Base-by-base conservation (phyloP, 1,140 invertebrate genomes). In the Phortica variegata region DNA sequence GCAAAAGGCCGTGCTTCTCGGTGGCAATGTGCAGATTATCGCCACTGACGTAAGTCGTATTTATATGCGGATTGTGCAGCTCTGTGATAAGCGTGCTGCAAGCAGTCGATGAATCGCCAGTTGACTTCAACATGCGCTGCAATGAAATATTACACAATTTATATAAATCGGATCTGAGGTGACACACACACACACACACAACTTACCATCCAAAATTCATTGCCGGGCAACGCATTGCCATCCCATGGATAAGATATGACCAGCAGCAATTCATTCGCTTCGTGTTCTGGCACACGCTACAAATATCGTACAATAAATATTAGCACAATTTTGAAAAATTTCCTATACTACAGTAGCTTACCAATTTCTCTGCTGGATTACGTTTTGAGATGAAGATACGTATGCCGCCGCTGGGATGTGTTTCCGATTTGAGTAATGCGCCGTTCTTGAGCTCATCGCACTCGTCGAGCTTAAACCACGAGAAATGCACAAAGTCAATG, bases 241-340 rank as follows among this genome's bases (percentile, higher is more conserved):
- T 87, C 85, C 81, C 84, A 85, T 3, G 85, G 82, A 56, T 86
- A 87, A 2, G 82, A 85, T 8, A 85, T 80, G 2, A 87, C 79
- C 5, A 86, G 49, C 31, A 74, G 38, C 52, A 69, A 2, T 54
- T 34, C 3, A 15, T 50, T 6, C 52, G 49, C 33, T 65, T 54
- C 1, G 53, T 52, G 41, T 43, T 40, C 16, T n/a, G 3, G 38
- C 19, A 26, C 10, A 10, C 23, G 23, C 23, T 26, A 10, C 23
- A n/a, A n/a, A n/a, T n/a, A n/a, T n/a, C n/a, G n/a, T 31, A 31
- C 7, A 31, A 31, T 8, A 8, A 31, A 31, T 8, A 31, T 7
- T 31, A 31, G 29, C 29, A n/a, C n/a, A n/a, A n/a, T n/a, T n/a
- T n/a, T n/a, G n/a, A n/a, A n/a, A n/a, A n/a, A n/a, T n/a, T n/a